phyloP scores from a whole-genome alignment of 2,888 invertebrate genomes.

The Eupsilia transversa region DNA sequence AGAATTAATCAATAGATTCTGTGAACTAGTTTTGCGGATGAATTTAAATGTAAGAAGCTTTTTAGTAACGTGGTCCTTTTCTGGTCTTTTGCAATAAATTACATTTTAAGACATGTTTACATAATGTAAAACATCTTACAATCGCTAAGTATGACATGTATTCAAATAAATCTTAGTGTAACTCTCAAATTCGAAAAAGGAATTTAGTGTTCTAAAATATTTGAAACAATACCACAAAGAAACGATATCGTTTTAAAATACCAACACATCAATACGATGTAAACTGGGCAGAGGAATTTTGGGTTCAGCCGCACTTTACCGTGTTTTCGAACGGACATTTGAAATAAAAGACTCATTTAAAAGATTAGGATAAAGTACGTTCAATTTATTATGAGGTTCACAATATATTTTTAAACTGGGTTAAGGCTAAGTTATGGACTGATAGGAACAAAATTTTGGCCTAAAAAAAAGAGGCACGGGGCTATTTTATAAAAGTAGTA shows the following conservation, averaged over 20 bases:
- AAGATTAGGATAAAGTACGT: conserved; percentile 73
- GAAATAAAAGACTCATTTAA: conserved; percentile 76
- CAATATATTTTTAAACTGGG: conserved; percentile 70
- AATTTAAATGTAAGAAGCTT: conserved; percentile 16
- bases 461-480: background rate
- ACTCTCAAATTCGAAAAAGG: conserved; percentile 27
- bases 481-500: conserved; percentile 11
- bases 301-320: conserved; percentile 58
- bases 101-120: conserved; percentile 25
- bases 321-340: conserved; percentile 65
- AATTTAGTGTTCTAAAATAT: conserved; percentile 45
- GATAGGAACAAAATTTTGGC: conserved; percentile 38
- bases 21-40: conserved; percentile 15
- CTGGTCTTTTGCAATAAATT: conserved; percentile 36
- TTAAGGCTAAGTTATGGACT: conserved; percentile 62
- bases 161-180: conserved; percentile 47
- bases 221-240: conserved; percentile 34
- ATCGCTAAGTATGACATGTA: conserved; percentile 42
- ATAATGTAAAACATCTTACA: conserved; percentile 40
- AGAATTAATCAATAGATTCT: conserved; percentile 26
- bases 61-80: conserved; percentile 5
- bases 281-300: conserved; percentile 69
- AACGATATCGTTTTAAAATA: conserved; percentile 68
- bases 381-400: conserved; percentile 75
- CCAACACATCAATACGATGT: conserved; percentile 68